phyloP scores from a whole-genome alignment of 2,113 vertebrate genomes.

The Gopherus flavomarginatus region DNA sequence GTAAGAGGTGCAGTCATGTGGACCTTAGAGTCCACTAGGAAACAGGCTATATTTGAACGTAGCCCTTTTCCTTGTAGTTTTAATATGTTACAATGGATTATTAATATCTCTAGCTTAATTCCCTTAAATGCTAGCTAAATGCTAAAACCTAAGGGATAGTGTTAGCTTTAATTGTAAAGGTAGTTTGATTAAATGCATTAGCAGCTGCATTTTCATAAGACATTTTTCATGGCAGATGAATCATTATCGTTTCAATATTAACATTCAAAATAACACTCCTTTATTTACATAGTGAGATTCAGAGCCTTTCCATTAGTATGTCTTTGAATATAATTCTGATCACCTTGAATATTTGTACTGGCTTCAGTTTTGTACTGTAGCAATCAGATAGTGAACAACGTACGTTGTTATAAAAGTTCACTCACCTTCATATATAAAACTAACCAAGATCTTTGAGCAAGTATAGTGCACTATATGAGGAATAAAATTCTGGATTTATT shows the following conservation, averaged over 20 bases:
- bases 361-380: not conserved
- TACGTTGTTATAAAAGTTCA: not conserved
- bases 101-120: conserved; percentile 15
- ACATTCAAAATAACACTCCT: not conserved
- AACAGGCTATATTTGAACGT: not conserved
- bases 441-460: not conserved
- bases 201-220: not conserved
- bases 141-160: not conserved
- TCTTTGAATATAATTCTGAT: not conserved
- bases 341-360: not conserved
- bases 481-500: conserved; percentile 44
- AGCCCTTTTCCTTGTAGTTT: not conserved
- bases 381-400: accelerated
- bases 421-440: not conserved
- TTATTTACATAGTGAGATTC: not conserved
- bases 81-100: not conserved
- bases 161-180: not conserved
- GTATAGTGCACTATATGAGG: accelerated
- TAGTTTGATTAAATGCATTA: not conserved
- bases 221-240: not conserved
- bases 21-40: not conserved
- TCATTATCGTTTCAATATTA: not conserved
- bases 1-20: not conserved
- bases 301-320: not conserved
- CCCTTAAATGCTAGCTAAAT: not conserved